A percentile compares a stretch with the other conserved stretches of the same genome.
Conservation (phyloP, 2,113 vertebrate genomes). For the Passer montanus region DNA sequence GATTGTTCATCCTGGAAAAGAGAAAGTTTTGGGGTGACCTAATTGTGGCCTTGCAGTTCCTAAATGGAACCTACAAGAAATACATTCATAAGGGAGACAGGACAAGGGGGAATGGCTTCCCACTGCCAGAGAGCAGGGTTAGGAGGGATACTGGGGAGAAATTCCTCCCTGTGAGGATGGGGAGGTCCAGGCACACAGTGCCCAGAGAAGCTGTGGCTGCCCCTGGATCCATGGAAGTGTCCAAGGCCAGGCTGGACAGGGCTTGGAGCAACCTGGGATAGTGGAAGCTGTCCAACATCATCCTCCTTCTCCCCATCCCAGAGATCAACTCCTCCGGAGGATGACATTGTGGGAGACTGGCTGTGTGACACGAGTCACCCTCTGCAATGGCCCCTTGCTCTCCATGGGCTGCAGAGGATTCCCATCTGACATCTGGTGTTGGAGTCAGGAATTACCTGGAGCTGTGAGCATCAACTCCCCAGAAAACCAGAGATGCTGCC, state of each 20-base stretch:
- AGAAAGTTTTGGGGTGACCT: background rate
- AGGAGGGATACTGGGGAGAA: background rate
- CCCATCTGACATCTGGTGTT: background rate
- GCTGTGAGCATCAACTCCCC: background rate
- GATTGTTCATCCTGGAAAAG: background rate
- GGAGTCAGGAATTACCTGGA: background rate
- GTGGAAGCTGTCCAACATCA: background rate
- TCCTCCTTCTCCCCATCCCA: background rate
- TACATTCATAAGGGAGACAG: background rate
- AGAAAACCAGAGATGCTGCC: background rate
- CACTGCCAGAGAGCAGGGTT: background rate
- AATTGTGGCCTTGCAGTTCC: background rate
- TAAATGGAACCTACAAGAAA: background rate
- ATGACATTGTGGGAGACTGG: background rate
- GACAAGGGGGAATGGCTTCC: background rate
- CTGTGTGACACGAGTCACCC: background rate
- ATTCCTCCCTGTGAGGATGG: fast-evolving
- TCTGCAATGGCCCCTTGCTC: background rate
- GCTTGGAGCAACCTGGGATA: background rate
- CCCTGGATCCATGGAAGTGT: background rate
- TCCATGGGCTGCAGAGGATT: background rate
- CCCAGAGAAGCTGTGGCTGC: background rate
- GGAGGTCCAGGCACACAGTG: fast-evolving
- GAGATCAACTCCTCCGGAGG: background rate
- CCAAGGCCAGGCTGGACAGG: fast-evolving